Conservation (phyloP, 2,113 vertebrate species). For the Aptenodytes forsteri region DNA sequence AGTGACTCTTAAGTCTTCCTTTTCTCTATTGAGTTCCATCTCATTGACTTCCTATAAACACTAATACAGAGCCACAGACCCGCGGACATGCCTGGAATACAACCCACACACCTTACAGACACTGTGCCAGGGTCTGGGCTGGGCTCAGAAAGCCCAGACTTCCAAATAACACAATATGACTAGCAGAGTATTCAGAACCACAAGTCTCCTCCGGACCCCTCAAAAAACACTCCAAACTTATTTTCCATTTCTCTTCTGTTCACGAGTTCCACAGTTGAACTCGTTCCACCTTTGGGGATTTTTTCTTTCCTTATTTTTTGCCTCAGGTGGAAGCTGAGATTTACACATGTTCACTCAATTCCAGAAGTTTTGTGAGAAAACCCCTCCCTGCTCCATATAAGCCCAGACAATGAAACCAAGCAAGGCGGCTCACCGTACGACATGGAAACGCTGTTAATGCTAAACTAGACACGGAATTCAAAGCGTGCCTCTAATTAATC, state of each 20-base stretch:
- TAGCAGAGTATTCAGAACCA: not conserved
- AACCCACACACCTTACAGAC: slow-evolving; percentile 10
- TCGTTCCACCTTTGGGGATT: not conserved
- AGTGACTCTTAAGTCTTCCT: slow-evolving; percentile 67
- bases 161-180: not conserved
- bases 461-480: slow-evolving; percentile 10
- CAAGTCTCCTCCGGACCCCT: accelerated
- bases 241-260: not conserved
- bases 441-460: slow-evolving; percentile 9
- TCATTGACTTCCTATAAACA: slow-evolving; percentile 76
- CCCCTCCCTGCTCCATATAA: not conserved
- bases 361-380: not conserved
- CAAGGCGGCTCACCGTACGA: not conserved
- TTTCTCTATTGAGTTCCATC: slow-evolving; percentile 71
- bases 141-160: not conserved
- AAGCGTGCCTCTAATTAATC: slow-evolving; percentile 67
- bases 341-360: not conserved
- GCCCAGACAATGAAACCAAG: slow-evolving; percentile 7
- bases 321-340: not conserved
- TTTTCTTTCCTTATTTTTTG: not conserved
- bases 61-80: slow-evolving; percentile 64
- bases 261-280: not conserved
- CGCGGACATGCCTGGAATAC: slow-evolving; percentile 64
- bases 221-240: not conserved
- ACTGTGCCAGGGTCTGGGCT: not conserved